Percentiles rank a stretch among this genome's conserved stretches.
These are phyloP conservation scores for Hypercompe scribonia DNA, from an alignment of 2,888 invertebrate species.

Conservation along the genomic window DNA sequence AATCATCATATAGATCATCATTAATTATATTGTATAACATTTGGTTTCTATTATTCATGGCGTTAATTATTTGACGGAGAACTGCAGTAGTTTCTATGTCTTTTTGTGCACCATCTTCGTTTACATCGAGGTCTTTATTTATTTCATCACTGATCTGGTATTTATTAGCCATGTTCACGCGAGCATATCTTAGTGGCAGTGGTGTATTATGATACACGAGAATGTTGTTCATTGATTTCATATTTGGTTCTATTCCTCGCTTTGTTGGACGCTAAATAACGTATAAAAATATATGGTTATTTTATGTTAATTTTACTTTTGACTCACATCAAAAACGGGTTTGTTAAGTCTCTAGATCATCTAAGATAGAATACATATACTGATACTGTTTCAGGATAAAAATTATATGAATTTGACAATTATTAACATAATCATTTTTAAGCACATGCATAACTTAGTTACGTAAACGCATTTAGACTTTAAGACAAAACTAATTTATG, in stretches of 20 bases:
- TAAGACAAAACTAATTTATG: too few species aligned
- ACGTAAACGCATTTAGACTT: too few species aligned
- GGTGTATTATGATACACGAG: neutral
- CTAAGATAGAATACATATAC: too few species aligned
- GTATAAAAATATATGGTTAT: neutral
- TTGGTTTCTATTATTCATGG: neutral
- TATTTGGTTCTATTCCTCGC: neutral
- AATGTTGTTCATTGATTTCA: neutral
- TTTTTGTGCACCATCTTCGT: neutral
- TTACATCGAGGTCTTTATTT: neutral
- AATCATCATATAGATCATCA: constrained; percentile 3
- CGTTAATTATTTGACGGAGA: neutral
- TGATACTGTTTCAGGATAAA: too few species aligned
- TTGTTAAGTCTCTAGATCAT: neutral
- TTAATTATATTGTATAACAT: neutral
- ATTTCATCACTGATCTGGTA: too few species aligned
- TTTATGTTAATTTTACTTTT: neutral
- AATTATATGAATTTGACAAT: too few species aligned
- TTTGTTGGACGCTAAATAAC: neutral
- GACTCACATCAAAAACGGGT: too few species aligned
- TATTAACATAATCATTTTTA: too few species aligned
- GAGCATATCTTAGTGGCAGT: neutral
- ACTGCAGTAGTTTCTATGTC: neutral
- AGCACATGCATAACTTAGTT: too few species aligned
- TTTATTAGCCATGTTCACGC: neutral